Conservation (phyloP, 2,113 vertebrate genomes). For the Chamaetylas fuelleborni region DNA sequence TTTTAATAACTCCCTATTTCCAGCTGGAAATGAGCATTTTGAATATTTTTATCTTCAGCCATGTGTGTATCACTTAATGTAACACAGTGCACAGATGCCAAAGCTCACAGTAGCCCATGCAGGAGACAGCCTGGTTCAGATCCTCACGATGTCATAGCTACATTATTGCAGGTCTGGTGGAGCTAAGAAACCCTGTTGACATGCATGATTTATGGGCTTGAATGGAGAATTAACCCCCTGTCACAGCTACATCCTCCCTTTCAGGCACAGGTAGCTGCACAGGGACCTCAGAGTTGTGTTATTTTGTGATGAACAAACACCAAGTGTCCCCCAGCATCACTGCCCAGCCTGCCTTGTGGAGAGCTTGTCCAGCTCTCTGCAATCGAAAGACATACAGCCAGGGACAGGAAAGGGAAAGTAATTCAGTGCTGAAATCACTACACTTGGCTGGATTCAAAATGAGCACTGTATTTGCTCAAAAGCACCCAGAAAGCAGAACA, state of each 20-base stretch:
- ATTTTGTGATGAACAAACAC: background rate
- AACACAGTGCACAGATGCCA: background rate
- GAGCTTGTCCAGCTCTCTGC: background rate
- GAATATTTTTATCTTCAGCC: background rate
- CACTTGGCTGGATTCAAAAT: background rate
- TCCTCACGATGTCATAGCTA: background rate
- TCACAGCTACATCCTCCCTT: rapidly evolving
- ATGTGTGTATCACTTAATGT: background rate
- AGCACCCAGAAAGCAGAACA: background rate
- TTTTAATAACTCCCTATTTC: background rate
- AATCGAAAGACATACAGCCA: background rate
- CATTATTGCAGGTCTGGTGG: background rate
- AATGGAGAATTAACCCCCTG: background rate
- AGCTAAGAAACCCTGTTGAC: background rate
- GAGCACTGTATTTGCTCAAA: background rate
- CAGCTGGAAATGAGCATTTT: background rate
- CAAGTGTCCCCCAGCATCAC: background rate
- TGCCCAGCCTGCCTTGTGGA: background rate
- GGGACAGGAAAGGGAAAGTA: background rate
- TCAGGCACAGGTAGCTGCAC: background rate
- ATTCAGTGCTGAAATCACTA: background rate
- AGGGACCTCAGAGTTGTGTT: background rate
- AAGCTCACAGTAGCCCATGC: background rate
- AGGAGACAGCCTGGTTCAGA: background rate
- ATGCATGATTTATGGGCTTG: background rate